Evolutionary conservation across 2,888 invertebrate species (phyloP).

Genomic region (Napeogenes sylphis): DNA sequence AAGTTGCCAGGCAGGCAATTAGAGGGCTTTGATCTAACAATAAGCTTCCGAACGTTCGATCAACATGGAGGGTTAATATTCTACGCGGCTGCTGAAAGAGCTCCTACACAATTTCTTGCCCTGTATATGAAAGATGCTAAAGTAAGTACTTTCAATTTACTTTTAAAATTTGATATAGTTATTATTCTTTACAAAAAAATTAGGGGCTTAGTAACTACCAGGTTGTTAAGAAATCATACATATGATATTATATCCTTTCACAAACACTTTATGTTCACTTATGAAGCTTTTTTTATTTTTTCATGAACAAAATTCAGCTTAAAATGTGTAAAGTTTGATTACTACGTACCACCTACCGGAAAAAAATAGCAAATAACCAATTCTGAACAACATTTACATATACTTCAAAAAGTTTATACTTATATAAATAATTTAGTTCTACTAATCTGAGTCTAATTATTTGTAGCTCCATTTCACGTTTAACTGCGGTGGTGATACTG

Average conservation of each 20-base stretch:
- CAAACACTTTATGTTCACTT: too few relatives aligned
- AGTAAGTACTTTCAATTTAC: slow-evolving; percentile 59
- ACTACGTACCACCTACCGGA: too few relatives aligned
- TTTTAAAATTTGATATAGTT: background rate
- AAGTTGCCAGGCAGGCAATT: slow-evolving; percentile 79
- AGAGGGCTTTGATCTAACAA: slow-evolving; percentile 84
- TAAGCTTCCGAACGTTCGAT: slow-evolving; percentile 87
- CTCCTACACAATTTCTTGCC: slow-evolving; percentile 83
- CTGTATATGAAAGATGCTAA: slow-evolving; percentile 85
- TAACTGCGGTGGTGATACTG: slow-evolving; percentile 83
- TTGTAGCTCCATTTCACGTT: slow-evolving; percentile 82
- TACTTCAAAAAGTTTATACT: too few relatives aligned
- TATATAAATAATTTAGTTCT: too few relatives aligned
- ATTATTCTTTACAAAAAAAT: background rate
- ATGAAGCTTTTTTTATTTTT: too few relatives aligned
- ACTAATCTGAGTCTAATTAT: background rate
- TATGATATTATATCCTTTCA: too few relatives aligned
- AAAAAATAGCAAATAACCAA: too few relatives aligned
- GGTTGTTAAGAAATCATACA: too few relatives aligned
- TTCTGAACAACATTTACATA: too few relatives aligned
- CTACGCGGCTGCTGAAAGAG: slow-evolving; percentile 82
- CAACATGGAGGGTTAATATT: slow-evolving; percentile 89
- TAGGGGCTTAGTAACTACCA: too few relatives aligned
- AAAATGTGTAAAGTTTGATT: too few relatives aligned
- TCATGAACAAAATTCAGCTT: too few relatives aligned